Conservation (phyloP, 2,888 invertebrate genomes). For the Cheilosia grossa region DNA sequence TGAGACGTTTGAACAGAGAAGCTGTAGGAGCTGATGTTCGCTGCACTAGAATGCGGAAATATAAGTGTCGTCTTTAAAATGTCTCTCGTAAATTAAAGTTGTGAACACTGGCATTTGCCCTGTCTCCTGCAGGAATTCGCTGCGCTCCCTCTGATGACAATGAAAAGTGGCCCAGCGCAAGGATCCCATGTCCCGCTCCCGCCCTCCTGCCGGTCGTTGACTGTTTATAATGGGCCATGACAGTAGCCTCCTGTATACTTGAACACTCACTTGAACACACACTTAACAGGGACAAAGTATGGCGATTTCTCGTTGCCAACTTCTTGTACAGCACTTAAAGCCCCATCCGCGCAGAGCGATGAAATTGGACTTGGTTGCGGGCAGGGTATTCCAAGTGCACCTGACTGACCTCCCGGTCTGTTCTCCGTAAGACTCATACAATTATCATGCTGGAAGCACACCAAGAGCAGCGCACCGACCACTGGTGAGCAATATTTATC, state of each 20-base stretch:
- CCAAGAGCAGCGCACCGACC: not conserved
- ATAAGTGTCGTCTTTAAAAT: conserved; percentile 71
- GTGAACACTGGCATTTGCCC: conserved; percentile 32
- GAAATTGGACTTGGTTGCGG: conserved; percentile 51
- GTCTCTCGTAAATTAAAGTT: conserved; percentile 67
- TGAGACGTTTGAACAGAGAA: conserved; percentile 34
- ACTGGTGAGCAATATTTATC: conserved; percentile 43
- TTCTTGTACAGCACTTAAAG: conserved; percentile 59
- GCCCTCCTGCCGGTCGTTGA: conserved; percentile 33
- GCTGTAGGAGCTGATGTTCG: conserved; percentile 3
- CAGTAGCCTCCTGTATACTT: conserved; percentile 52
- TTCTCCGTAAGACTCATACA: conserved; percentile 24
- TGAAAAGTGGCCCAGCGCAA: conserved; percentile 57
- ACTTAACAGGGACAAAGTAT: conserved; percentile 67
- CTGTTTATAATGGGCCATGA: conserved; percentile 70
- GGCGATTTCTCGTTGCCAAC: conserved; percentile 63
- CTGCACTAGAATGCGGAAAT: conserved; percentile 61
- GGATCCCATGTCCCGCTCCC: conserved; percentile 24
- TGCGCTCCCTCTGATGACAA: conserved; percentile 53
- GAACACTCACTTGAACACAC: conserved; percentile 59
- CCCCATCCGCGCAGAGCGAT: conserved; percentile 34
- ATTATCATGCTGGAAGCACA: conserved; percentile 49
- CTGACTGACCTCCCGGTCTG: conserved; percentile 13
- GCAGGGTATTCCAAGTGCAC: not conserved
- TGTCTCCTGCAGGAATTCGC: conserved; percentile 54